phyloP scores from a whole-genome alignment of 2,888 invertebrate species.

The Caenorhabditis zanzibari region DNA sequence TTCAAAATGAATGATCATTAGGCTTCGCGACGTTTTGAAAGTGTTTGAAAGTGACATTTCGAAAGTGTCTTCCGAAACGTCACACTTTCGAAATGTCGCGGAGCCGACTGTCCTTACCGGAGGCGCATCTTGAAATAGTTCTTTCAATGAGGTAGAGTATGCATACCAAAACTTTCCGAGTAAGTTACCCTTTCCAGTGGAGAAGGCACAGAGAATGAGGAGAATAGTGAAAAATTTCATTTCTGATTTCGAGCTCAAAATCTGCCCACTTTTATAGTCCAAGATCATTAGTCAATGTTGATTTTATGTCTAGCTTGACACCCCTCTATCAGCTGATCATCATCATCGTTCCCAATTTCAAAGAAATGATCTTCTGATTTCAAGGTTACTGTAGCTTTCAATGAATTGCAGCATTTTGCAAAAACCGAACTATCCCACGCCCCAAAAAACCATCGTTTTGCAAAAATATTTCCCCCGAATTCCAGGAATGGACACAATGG shows the following conservation, averaged over 20 bases:
- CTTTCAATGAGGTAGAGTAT: no score
- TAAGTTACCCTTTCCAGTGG: not conserved
- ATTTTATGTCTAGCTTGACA: not conserved
- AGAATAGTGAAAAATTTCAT: not conserved
- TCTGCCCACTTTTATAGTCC: not conserved
- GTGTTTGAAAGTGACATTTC: no score
- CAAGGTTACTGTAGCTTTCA: not conserved
- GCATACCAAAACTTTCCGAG: not conserved
- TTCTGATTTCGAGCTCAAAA: not conserved
- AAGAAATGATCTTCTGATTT: not conserved
- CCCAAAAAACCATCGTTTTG: no score
- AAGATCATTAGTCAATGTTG: not conserved
- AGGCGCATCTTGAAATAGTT: no score
- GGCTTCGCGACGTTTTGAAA: no score
- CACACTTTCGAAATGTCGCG: no score
- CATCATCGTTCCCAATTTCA: not conserved
- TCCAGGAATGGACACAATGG: constrained; percentile 77
- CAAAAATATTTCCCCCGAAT: not conserved
- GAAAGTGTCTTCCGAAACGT: no score
- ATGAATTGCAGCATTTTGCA: not conserved
- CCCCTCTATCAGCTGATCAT: not conserved
- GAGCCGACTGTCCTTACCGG: no score
- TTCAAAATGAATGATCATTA: no score
- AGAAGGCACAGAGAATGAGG: not conserved
- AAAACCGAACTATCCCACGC: not conserved